Evolutionary conservation across 2,888 invertebrate genomes (phyloP).

Genomic region (Argyresthia albistria): DNA sequence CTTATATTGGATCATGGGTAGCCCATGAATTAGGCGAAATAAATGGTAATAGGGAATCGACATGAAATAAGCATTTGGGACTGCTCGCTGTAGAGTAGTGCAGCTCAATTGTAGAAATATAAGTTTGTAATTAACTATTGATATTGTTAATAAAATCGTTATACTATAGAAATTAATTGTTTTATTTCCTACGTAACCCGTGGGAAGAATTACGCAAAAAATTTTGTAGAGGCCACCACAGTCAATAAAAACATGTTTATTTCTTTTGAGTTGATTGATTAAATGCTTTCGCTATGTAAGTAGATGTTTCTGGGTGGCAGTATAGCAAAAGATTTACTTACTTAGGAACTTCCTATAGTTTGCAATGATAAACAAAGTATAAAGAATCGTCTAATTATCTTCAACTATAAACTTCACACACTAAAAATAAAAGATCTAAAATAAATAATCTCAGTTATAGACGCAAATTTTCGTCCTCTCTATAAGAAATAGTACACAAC

Average conservation of each 20-base stretch:
- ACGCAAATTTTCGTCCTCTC: no score
- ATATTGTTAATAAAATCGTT: conserved; percentile 73
- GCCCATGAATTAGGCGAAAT: neutral
- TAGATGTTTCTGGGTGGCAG: no score
- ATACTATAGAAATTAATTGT: conserved; percentile 46
- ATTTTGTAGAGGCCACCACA: no score
- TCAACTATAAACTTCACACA: no score
- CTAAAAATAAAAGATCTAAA: neutral
- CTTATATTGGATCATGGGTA: neutral
- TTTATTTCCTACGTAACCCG: conserved; percentile 12
- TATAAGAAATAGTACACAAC: neutral
- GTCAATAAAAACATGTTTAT: no score
- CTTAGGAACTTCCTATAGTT: no score
- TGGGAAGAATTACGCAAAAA: no score
- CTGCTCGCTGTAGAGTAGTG: conserved; percentile 70
- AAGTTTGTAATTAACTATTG: conserved; percentile 70
- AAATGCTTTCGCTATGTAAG: no score
- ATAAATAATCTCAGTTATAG: neutral
- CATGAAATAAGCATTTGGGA: conserved; percentile 52
- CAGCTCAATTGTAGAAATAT: conserved; percentile 67
- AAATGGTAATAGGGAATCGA: conserved; percentile 5
- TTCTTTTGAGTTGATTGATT: no score
- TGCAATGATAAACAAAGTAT: neutral
- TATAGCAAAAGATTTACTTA: no score
- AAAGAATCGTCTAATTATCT: no score